Evolutionary conservation across 2,113 vertebrate species (phyloP), one percentile per base, ranked within the genome.

Genomic region (Bos indicus): DNA sequence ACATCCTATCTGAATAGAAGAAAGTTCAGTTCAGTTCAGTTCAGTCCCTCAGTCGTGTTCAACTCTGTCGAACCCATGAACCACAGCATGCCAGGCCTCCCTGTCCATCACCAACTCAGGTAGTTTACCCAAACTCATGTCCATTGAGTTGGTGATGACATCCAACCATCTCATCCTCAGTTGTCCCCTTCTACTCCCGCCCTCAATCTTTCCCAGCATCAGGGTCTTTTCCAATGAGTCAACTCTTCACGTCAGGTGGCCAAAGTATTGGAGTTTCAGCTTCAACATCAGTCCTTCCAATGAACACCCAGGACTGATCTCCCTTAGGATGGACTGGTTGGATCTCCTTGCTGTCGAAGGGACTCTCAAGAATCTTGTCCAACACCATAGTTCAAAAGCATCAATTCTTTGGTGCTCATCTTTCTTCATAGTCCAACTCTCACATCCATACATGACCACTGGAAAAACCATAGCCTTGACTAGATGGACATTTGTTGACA

Each of bases 41-140:
- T 71, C n/a, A 71, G 67, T 71, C 5, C 0, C n/a, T 40, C n/a
- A 23, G n/a, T 40, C 5, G 0, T 71, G 19, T 40, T 11, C 0
- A 0, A 71, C 19, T 71, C n/a, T 71, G 36, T 36, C 0, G 2
- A 71, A 21, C n/a, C n/a, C 19, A 40, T 12, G n/a, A 71, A 71
- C n/a, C 4, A 3, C 67, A 71, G 5, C 10, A 40, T 5, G 10
- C 67, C n/a, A 6, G 67, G 67, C 19, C 67, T 40, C 67, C n/a
- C 67, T 71, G 67, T 71, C n/a, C 2, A 1, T 71, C n/a, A 71
- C n/a, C n/a, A 71, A 71, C 17, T 23, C 67, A 21, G 8, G 19
- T 21, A 36, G 19, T 71, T 40, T 23, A 71, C 19, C 17, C 67
- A 71, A 40, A 71, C n/a, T 40, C 67, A 71, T 71, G 19, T 71